These are phyloP conservation scores for Alligator mississippiensis DNA, from an alignment of 2,113 vertebrate genomes.

Conservation along the genomic window DNA sequence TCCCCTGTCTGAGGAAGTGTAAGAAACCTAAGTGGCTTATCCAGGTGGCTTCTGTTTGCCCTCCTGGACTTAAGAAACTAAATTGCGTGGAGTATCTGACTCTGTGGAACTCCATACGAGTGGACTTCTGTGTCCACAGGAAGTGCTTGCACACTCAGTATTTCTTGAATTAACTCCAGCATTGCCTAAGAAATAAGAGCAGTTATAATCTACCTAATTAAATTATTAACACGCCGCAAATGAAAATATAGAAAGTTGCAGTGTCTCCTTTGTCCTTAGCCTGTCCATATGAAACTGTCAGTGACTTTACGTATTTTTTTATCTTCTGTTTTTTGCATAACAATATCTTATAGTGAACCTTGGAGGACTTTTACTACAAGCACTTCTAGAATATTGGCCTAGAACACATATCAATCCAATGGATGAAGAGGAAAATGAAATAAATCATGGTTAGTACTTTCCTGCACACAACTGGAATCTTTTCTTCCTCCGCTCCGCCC, in stretches of 20 bases:
- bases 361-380: slow-evolving; percentile 95
- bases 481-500: background rate
- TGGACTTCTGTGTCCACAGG: background rate
- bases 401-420: slow-evolving; percentile 96
- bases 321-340: background rate
- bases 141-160: background rate
- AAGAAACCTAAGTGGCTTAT: no score
- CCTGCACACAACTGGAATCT: background rate
- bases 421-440: slow-evolving; percentile 98
- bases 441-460: slow-evolving; percentile 85
- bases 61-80: no score
- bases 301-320: accelerated
- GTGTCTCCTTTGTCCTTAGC: background rate
- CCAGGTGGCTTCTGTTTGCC: no score
- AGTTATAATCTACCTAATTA: background rate
- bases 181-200: background rate
- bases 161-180: background rate
- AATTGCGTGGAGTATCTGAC: background rate
- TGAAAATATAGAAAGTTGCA: background rate
- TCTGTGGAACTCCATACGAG: background rate
- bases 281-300: background rate
- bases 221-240: background rate
- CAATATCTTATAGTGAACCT: slow-evolving; percentile 87
- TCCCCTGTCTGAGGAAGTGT: no score
- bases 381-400: slow-evolving; percentile 97